Conservation (phyloP, 30 jellyfish, hydroid and myxozoan species). For the Calvadosia cruxmelitensis region DNA sequence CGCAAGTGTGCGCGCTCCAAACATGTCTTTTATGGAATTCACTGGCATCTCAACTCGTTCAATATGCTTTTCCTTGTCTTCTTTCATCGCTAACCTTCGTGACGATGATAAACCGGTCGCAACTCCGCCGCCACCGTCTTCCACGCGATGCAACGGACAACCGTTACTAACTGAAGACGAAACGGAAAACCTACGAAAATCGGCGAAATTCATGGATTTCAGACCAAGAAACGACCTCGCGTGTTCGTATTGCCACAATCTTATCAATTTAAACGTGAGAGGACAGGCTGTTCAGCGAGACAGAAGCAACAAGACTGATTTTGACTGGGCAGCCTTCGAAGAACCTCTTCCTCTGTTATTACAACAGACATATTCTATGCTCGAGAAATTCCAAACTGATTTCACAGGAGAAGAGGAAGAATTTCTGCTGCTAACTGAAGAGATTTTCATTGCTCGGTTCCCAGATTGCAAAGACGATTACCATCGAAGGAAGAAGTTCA, state of each 20-base stretch:
- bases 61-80: not conserved
- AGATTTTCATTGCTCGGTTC: conserved; percentile 31
- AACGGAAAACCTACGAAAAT: not conserved
- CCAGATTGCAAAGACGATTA: conserved; percentile 9
- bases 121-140: not conserved
- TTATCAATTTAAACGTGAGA: not conserved
- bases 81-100: not conserved
- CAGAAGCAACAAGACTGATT: not conserved
- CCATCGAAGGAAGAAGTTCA: conserved; percentile 20
- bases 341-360: not conserved
- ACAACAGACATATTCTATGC: not conserved
- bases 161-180: not conserved
- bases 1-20: no score
- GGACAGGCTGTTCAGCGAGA: not conserved
- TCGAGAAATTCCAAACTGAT: conserved; percentile 11
- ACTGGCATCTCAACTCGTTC: not conserved
- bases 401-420: conserved; percentile 89
- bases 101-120: not conserved
- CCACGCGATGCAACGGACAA: not conserved
- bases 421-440: conserved; percentile 35
- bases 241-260: not conserved
- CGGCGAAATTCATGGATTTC: not conserved
- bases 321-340: no score
- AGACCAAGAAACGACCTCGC: not conserved
- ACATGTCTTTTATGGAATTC: not conserved